Base-by-base conservation (phyloP, 1,140 invertebrate species). In the Pseudobourletiella spinata region DNA sequence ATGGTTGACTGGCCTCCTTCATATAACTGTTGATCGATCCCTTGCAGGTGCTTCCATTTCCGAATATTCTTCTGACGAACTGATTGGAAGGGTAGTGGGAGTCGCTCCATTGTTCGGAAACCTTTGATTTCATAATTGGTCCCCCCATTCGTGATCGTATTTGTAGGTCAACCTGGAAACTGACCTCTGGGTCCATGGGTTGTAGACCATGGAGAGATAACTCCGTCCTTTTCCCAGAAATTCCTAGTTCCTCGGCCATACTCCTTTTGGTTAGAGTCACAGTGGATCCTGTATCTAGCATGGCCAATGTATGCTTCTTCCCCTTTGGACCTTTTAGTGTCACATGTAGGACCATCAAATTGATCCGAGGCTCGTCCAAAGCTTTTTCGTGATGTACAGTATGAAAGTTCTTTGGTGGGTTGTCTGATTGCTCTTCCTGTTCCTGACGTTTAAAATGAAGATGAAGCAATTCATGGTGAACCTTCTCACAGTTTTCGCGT, bases 61-160 rank as follows among this genome's bases (percentile, higher is more conserved):
- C 3, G 29, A 18, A 61, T 2, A 3, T 61, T 24, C 32, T 25
- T 44, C 26, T 29, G 35, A 4, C 3, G 3, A 3, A 56, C 3
- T 4, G 59, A 51, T 25, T 55, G 50, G 3, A 22, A 15, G 11
- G 30, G 50, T 20, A 61, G 51, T 55, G 39, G 24, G 2, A 61
- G 26, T 22, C 51, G 54, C 24, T 30, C 18, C 14, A 16, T 24
- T 24, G 59, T 61, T 61, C 59, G 16, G 4, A 55, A 48, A 18
- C 39, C 43, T 8, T 6, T 4, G 22, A 54, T 15, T 42, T 25
- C 32, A 24, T 39, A 55, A 8, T 58, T 39, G 8, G 8, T n/a
- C n/a, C n/a, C 32, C 32, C 8, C 32, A 39, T n/a, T n/a, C 32
- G 32, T n/a, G n/a, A 39, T 39, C 32, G 8, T 39, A n/a, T 11